phyloP scores from a whole-genome alignment of 2,113 vertebrate genomes.

The Protobothrops mucrosquamatus region DNA sequence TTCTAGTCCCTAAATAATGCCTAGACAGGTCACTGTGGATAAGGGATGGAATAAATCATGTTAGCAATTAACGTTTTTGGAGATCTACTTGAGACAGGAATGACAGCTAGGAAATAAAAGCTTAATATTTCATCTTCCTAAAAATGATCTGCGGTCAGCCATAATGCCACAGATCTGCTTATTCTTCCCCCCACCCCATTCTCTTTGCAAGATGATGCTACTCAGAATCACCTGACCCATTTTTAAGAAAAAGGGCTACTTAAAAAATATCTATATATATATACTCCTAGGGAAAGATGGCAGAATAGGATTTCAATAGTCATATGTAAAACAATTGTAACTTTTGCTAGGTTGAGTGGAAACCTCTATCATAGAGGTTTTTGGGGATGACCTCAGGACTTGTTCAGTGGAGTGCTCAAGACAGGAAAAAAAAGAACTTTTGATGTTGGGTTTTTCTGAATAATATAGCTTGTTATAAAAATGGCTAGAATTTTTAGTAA shows the following conservation, averaged over 20 bases:
- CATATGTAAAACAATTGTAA: background rate
- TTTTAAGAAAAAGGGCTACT: background rate
- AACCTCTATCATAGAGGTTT: background rate
- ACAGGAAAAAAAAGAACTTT: background rate
- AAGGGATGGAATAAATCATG: background rate
- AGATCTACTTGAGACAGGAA: background rate
- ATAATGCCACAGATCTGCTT: background rate
- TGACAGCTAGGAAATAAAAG: background rate
- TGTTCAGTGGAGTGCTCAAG: background rate
- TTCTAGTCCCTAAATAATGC: background rate
- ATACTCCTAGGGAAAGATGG: background rate
- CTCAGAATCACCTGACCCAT: background rate
- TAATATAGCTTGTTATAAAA: background rate
- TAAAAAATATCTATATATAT: background rate
- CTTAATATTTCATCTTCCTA: background rate
- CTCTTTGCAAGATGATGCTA: background rate
- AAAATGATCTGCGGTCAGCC: background rate
- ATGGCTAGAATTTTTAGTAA: background rate
- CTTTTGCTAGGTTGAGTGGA: background rate
- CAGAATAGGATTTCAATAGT: background rate
- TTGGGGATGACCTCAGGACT: background rate
- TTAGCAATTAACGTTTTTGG: background rate
- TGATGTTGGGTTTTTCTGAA: background rate
- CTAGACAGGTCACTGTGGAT: background rate
- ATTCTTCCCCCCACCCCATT: background rate